Evolutionary conservation across 2,797 vertebrate genomes (phyloP), one percentile per base, ranked within the genome.

Genomic region (Pseudochirops corinnae): DNA sequence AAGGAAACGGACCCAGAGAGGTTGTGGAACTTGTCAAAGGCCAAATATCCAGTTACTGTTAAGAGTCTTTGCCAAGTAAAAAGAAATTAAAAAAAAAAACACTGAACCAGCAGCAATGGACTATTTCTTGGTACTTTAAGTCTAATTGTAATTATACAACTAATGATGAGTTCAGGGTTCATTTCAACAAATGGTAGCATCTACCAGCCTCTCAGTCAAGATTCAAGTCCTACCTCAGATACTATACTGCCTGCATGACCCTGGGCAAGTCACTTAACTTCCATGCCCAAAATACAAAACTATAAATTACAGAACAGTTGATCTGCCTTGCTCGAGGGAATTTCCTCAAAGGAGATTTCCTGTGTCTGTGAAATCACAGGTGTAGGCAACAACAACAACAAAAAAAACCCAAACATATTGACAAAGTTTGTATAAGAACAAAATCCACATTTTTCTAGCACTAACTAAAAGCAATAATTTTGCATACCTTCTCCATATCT

Each of bases 401-500:
- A 57, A 55, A 67, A 33, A n/a, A 67, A 6, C 13, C 13, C 4
- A n/a, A n/a, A 67, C 33, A 67, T 67, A 67, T 82, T 39, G 67
- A n/a, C n/a, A 82, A 82, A 82, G n/a, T 82, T 18, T 82, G 21
- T 7, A 39, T 39, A 74, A 90, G 87, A 39, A 91, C 26, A 94
- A 95, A 56, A 52, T 90, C 60, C 39, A 67, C 4, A 33, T 92
- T 95, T 94, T 55, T 56, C 29, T 92, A 53, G 31, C 26, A n/a
- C 60, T 82, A 91, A 94, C 50, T 90, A 55, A 56, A 46, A 53
- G 4, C 39, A 46, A 2, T 39, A 10, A 60, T 90, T 62, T 94
- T 94, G 29, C 29, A 55, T 96, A 14, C 50, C 52, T 95, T 52
- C 67, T 60, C 53, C 52, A 56, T 4, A 53, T 56, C 55, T 95